These are phyloP conservation scores for Sicus ferrugineus DNA, from an alignment of 2,888 invertebrate genomes.

Conservation along the genomic window DNA sequence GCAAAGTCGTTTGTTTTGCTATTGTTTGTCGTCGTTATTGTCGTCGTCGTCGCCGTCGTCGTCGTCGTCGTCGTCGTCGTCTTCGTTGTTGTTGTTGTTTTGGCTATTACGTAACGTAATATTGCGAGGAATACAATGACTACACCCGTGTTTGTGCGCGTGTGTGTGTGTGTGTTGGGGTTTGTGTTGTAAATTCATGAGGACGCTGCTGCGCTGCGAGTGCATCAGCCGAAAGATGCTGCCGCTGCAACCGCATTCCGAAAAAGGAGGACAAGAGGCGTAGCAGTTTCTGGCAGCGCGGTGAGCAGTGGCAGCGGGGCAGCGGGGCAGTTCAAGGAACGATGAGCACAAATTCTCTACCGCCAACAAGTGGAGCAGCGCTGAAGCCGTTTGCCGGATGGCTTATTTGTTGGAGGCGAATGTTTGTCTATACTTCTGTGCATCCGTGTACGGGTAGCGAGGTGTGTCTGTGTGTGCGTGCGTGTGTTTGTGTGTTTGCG, in stretches of 20 bases:
- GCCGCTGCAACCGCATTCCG: background rate
- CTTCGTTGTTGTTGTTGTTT: background rate
- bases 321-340: too few species aligned
- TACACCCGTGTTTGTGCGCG: slow-evolving; percentile 10
- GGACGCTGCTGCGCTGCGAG: background rate
- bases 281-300: background rate
- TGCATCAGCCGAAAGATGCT: slow-evolving; percentile 21
- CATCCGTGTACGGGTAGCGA: background rate
- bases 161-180: slow-evolving; percentile 7
- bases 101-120: background rate
- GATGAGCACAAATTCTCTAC: too few species aligned
- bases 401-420: slow-evolving; percentile 10
- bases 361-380: too few species aligned
- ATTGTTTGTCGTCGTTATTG: background rate
- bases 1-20: background rate
- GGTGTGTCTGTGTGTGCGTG: background rate
- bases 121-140: background rate
- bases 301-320: too few species aligned
- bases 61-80: too few species aligned
- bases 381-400: background rate
- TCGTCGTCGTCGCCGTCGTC: too few species aligned
- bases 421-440: background rate
- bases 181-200: slow-evolving; percentile 6
- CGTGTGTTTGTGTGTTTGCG: slow-evolving; percentile 1
- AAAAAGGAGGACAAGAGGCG: background rate